These are phyloP conservation scores for Proisotoma minuta DNA, from an alignment of 2,888 invertebrate genomes.

Conservation along the genomic window DNA sequence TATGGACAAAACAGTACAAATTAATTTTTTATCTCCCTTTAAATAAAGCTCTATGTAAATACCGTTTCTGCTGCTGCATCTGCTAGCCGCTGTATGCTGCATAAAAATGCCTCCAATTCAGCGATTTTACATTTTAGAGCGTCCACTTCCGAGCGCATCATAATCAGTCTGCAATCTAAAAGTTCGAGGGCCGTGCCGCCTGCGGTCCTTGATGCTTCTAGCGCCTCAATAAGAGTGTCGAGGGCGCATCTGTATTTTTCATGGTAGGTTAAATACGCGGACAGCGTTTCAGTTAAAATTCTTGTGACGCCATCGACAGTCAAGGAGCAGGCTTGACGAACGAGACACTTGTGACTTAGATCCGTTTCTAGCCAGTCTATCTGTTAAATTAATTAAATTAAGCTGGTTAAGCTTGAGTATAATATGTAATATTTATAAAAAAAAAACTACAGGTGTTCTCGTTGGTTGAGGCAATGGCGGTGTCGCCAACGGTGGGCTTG, in stretches of 20 bases:
- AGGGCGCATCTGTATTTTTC: constrained; percentile 24
- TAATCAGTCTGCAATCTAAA: constrained; percentile 33
- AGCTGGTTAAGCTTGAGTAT: too few relatives aligned
- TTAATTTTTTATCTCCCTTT: too few relatives aligned
- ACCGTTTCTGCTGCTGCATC: constrained; percentile 38
- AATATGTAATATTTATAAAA: too few relatives aligned
- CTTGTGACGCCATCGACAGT: constrained; percentile 42
- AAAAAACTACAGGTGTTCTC: too few relatives aligned
- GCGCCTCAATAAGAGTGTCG: constrained; percentile 28
- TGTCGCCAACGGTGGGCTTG: too few relatives aligned
- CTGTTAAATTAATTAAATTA: constrained; percentile 8
- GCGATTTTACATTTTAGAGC: constrained; percentile 35
- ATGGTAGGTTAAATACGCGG: constrained; percentile 41
- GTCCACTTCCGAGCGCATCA: constrained; percentile 31
- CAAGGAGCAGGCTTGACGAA: constrained; percentile 37
- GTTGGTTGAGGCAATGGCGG: too few relatives aligned
- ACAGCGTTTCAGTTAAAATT: constrained; percentile 32
- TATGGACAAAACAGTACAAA: too few relatives aligned
- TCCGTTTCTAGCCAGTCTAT: constrained; percentile 21
- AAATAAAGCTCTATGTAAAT: too few relatives aligned
- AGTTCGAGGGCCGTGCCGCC: constrained; percentile 29
- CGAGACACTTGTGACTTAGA: constrained; percentile 32
- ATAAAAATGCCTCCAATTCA: constrained; percentile 39
- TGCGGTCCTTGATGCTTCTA: constrained; percentile 34
- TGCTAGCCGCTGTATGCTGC: constrained; percentile 31